phyloP scores from a whole-genome alignment of 2,888 invertebrate genomes.

The Cyaniris semiargus region DNA sequence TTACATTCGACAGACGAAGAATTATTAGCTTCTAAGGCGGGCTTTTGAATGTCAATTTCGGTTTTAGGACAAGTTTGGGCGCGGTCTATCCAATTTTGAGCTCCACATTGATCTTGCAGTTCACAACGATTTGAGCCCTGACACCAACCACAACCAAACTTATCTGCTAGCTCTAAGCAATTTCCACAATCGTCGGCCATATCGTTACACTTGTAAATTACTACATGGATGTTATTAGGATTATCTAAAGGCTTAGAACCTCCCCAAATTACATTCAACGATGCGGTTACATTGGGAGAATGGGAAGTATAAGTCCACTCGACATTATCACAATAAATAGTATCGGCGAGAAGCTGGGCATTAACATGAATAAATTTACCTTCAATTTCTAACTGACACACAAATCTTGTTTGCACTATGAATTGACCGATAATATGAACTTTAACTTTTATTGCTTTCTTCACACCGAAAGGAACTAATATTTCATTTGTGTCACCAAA shows the following conservation, averaged over 20 bases:
- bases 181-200: slow-evolving; percentile 99
- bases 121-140: slow-evolving; percentile 95
- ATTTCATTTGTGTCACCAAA: slow-evolving; percentile 93
- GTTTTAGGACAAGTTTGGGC: slow-evolving; percentile 97
- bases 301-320: slow-evolving; percentile 95
- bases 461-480: slow-evolving; percentile 94
- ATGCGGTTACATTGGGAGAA: slow-evolving; percentile 95
- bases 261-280: slow-evolving; percentile 98
- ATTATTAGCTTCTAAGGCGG: slow-evolving; percentile 97
- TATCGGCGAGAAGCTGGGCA: slow-evolving; percentile 94
- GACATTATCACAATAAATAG: slow-evolving; percentile 96
- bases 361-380: slow-evolving; percentile 95
- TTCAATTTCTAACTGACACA: slow-evolving; percentile 97
- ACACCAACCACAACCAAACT: slow-evolving; percentile 98
- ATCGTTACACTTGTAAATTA: slow-evolving; percentile 95
- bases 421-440: slow-evolving; percentile 97
- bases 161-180: slow-evolving; percentile 94
- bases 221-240: slow-evolving; percentile 96
- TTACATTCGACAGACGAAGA: slow-evolving; percentile 99
- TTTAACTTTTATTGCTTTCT: slow-evolving; percentile 93
- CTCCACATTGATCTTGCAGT: slow-evolving; percentile 93
- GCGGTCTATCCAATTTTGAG: slow-evolving; percentile 91
- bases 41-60: slow-evolving; percentile 85
- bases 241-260: slow-evolving; percentile 97
- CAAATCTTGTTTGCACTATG: slow-evolving; percentile 95